Conservation (phyloP, 2,888 invertebrate species). For the Scaptomyza cyrtandrae region DNA sequence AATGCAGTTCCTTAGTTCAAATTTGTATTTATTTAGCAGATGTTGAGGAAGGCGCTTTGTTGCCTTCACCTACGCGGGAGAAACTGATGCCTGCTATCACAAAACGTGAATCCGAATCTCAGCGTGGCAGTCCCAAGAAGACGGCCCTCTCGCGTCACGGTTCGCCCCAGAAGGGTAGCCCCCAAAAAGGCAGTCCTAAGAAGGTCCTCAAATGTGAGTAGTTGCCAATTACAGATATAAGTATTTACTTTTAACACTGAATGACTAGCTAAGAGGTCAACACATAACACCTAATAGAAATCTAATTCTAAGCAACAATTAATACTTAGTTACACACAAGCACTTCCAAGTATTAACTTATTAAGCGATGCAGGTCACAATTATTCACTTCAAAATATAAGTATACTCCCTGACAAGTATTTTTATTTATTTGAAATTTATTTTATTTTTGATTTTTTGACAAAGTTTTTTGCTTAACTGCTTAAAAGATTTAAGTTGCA, state of each 20-base stretch:
- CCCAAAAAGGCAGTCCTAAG: constrained; percentile 87
- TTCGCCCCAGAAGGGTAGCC: constrained; percentile 86
- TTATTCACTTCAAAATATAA: constrained; percentile 60
- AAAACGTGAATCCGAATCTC: constrained; percentile 84
- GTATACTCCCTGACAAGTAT: constrained; percentile 59
- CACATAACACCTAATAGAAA: constrained; percentile 39
- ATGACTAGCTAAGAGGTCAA: constrained; percentile 46
- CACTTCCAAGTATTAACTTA: constrained; percentile 48
- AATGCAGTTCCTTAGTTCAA: neutral
- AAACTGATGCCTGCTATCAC: constrained; percentile 89
- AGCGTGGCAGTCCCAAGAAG: constrained; percentile 84
- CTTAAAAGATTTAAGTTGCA: constrained; percentile 57
- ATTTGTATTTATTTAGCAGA: constrained; percentile 71
- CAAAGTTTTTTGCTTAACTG: constrained; percentile 60
- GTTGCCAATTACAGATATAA: neutral
- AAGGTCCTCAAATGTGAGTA: constrained; percentile 85
- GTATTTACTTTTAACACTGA: constrained; percentile 4
- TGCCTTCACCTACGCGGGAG: constrained; percentile 89
- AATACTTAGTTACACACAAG: constrained; percentile 48
- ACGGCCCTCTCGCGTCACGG: constrained; percentile 84
- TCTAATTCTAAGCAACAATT: constrained; percentile 58
- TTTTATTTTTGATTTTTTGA: constrained; percentile 37
- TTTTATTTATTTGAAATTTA: constrained; percentile 11
- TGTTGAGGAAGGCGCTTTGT: constrained; percentile 88
- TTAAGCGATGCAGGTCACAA: constrained; percentile 48